phyloP scores from a whole-genome alignment of 2,797 vertebrate species.

The Chelon labrosus region DNA sequence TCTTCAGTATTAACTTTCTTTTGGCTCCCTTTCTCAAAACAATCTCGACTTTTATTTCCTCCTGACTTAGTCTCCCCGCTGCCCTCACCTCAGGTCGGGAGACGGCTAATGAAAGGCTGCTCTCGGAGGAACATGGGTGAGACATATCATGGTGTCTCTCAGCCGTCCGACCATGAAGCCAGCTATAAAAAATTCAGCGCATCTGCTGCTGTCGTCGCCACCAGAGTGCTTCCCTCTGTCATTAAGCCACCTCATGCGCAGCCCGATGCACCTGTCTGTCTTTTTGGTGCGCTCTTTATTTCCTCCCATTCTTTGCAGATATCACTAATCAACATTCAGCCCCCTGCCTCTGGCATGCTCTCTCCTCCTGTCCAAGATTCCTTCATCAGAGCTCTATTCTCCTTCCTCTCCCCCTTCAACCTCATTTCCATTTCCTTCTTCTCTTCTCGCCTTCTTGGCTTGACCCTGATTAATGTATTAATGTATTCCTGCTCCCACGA shows the following conservation, averaged over 20 bases:
- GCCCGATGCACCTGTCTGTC: constrained; percentile 46
- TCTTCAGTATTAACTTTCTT: constrained; percentile 69
- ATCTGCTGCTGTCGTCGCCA: constrained; percentile 60
- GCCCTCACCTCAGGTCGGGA: constrained; percentile 61
- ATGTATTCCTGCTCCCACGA: constrained; percentile 51
- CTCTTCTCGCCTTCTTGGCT: constrained; percentile 26
- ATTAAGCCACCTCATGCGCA: constrained; percentile 56
- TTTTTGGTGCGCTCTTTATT: constrained; percentile 15
- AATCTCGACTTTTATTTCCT: constrained; percentile 73
- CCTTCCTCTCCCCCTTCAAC: constrained; percentile 1
- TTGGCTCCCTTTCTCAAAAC: constrained; percentile 63
- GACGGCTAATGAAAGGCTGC: constrained; percentile 75
- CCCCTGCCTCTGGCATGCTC: constrained; percentile 5
- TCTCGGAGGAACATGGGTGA: constrained; percentile 73
- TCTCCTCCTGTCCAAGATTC: constrained; percentile 18
- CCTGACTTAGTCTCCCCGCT: constrained; percentile 52
- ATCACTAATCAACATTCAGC: constrained; percentile 77
- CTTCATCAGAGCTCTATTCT: constrained; percentile 38
- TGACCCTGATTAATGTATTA: constrained; percentile 71
- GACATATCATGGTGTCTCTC: constrained; percentile 70
- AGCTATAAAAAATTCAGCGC: constrained; percentile 77
- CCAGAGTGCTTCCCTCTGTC: constrained; percentile 66
- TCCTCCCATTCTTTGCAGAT: constrained; percentile 41
- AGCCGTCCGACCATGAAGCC: constrained; percentile 60
- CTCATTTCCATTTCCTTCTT: constrained; percentile 44